Percentiles rank a stretch among this genome's conserved stretches.
Evolutionary conservation across 1,140 invertebrate genomes (phyloP).

Genomic region (Triops cancriformis): DNA sequence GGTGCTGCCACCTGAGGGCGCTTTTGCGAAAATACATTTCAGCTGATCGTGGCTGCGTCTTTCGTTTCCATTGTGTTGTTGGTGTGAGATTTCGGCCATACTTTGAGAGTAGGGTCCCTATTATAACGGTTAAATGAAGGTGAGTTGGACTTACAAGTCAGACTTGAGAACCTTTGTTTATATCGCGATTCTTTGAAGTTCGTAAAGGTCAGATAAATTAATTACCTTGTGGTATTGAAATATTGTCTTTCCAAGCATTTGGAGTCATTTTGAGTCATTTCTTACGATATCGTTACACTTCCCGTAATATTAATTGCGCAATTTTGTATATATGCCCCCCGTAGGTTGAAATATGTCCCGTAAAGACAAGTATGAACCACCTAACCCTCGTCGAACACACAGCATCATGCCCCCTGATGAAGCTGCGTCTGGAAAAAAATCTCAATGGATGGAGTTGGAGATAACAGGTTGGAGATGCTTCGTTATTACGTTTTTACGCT

Average conservation of each 20-base stretch:
- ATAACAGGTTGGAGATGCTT: slow-evolving; percentile 48
- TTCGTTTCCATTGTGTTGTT: slow-evolving; percentile 7
- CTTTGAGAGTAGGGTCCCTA: neutral
- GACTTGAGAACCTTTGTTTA: neutral
- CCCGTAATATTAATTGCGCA: neutral
- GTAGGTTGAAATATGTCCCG: slow-evolving; percentile 27
- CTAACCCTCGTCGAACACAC: slow-evolving; percentile 58
- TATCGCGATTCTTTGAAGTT: neutral
- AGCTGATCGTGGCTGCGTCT: slow-evolving; percentile 8
- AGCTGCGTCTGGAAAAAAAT: slow-evolving; percentile 79
- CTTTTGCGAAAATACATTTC: neutral
- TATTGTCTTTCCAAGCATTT: neutral
- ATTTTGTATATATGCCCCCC: neutral
- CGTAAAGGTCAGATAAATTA: neutral
- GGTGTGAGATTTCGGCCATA: slow-evolving; percentile 12
- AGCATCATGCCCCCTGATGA: slow-evolving; percentile 88
- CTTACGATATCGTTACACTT: neutral
- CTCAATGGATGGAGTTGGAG: slow-evolving; percentile 72
- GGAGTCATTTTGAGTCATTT: neutral
- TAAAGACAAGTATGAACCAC: slow-evolving; percentile 36
- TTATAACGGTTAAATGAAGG: slow-evolving; percentile 14
- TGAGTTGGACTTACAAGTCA: neutral
- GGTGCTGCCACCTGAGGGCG: neutral
- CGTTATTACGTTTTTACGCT: neutral
- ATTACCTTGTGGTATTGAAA: neutral